phyloP scores from a whole-genome alignment of 2,113 vertebrate genomes.

The Corynorhinus townsendii region DNA sequence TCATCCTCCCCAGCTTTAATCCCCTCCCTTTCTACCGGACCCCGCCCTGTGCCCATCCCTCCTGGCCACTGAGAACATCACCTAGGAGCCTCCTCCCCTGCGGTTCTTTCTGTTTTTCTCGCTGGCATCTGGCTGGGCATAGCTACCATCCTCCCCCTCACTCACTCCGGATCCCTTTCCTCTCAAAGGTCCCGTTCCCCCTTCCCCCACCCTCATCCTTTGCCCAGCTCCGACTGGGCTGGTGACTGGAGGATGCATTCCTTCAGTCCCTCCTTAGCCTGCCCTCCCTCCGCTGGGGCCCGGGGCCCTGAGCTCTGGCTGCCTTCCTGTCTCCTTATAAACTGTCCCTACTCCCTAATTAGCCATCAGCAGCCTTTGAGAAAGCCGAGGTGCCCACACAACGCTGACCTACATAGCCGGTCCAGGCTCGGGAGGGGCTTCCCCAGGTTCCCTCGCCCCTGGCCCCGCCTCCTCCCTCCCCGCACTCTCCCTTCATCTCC shows the following conservation, averaged over 20 bases:
- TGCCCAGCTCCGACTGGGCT: constrained; percentile 4
- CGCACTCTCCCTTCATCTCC: background rate
- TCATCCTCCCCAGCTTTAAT: constrained; percentile 51
- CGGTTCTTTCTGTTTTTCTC: constrained; percentile 65
- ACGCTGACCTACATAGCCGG: constrained; percentile 73
- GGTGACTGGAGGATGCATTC: constrained; percentile 43
- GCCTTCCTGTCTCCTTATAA: background rate
- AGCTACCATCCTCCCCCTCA: constrained; percentile 39
- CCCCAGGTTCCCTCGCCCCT: constrained; percentile 46
- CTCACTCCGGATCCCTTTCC: constrained; percentile 16
- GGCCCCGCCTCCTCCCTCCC: constrained; percentile 37
- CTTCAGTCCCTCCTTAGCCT: constrained; percentile 45
- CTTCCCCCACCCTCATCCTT: background rate
- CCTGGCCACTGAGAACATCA: constrained; percentile 63
- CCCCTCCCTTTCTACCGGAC: constrained; percentile 52
- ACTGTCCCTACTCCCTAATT: constrained; percentile 21
- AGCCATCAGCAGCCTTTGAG: constrained; percentile 3
- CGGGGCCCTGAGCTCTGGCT: background rate
- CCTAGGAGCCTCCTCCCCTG: constrained; percentile 70
- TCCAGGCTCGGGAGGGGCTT: constrained; percentile 55
- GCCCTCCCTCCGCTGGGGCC: constrained; percentile 19
- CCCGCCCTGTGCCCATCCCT: constrained; percentile 69
- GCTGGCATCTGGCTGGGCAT: constrained; percentile 72
- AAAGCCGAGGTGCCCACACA: constrained; percentile 54
- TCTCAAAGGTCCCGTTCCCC: constrained; percentile 42